Evolutionary conservation across 1,140 invertebrate species (phyloP).

Genomic region (Papilio glaucus): DNA sequence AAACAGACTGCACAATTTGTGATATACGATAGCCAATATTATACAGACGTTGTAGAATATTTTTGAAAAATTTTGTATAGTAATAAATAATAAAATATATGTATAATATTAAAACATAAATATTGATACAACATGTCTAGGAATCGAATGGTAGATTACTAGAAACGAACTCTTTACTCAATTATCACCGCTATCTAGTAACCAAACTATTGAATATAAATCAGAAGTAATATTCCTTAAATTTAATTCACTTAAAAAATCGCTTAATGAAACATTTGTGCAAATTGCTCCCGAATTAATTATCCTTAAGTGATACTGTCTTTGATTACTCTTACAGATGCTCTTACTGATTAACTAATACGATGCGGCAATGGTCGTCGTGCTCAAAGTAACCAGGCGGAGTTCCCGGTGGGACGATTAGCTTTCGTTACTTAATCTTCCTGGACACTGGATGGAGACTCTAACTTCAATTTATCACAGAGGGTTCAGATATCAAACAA

Average conservation of each 20-base stretch:
- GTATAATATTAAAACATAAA: not conserved
- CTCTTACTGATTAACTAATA: conserved; percentile 47
- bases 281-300: conserved; percentile 34
- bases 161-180: too few relatives aligned
- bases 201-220: too few relatives aligned
- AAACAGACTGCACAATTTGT: conserved; percentile 45
- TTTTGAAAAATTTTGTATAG: not conserved
- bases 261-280: conserved; percentile 9
- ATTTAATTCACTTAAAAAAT: conserved; percentile 28
- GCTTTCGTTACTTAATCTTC: conserved; percentile 38
- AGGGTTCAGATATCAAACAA: not conserved
- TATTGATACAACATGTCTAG: too few relatives aligned
- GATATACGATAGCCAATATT: not conserved
- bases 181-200: too few relatives aligned
- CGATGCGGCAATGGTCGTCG: conserved; percentile 46
- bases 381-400: conserved; percentile 47
- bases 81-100: not conserved
- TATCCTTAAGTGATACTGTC: conserved; percentile 41
- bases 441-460: not conserved
- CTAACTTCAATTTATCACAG: not conserved
- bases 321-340: conserved; percentile 47
- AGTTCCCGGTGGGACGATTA: conserved; percentile 50
- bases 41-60: not conserved
- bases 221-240: too few relatives aligned
- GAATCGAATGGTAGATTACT: too few relatives aligned